Evolutionary conservation across 2,797 vertebrate genomes (phyloP).

Genomic region (Macroramphosus scolopax): DNA sequence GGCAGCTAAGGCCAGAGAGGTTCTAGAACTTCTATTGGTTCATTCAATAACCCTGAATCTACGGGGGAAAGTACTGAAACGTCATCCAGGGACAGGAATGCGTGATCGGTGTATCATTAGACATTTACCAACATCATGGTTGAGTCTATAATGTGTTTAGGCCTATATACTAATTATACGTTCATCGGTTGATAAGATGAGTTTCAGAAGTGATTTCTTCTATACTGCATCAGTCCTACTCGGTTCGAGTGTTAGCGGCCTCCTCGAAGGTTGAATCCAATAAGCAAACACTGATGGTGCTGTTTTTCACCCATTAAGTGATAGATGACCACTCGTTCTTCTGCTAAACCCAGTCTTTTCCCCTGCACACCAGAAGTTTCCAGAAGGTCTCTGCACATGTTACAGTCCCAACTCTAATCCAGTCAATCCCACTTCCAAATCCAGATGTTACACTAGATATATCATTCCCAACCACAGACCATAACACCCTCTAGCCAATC

Average conservation of each 20-base stretch:
- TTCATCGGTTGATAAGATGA: conserved; percentile 24
- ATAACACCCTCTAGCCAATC: conserved; percentile 31
- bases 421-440: conserved; percentile 30
- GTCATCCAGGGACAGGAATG: too few species aligned
- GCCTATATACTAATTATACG: conserved; percentile 39
- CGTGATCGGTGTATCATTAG: too few species aligned
- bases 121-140: too few species aligned
- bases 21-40: too few species aligned
- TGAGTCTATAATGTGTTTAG: conserved; percentile 36
- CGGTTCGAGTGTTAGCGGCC: conserved; percentile 29
- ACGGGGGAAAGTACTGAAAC: too few species aligned
- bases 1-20: too few species aligned
- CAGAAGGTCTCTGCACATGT: conserved; percentile 38
- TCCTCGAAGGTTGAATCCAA: conserved; percentile 14
- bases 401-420: conserved; percentile 29
- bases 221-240: conserved; percentile 8
- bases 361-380: conserved; percentile 33
- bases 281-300: conserved; percentile 12
- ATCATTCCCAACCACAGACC: conserved; percentile 47
- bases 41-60: too few species aligned
- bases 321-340: too few species aligned
- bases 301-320: conserved; percentile 3
- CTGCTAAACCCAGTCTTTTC: conserved; percentile 20
- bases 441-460: conserved; percentile 46
- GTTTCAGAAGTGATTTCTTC: conserved; percentile 27